Conservation (phyloP, 2,113 vertebrate species). For the Pomatostomus ruficeps region DNA sequence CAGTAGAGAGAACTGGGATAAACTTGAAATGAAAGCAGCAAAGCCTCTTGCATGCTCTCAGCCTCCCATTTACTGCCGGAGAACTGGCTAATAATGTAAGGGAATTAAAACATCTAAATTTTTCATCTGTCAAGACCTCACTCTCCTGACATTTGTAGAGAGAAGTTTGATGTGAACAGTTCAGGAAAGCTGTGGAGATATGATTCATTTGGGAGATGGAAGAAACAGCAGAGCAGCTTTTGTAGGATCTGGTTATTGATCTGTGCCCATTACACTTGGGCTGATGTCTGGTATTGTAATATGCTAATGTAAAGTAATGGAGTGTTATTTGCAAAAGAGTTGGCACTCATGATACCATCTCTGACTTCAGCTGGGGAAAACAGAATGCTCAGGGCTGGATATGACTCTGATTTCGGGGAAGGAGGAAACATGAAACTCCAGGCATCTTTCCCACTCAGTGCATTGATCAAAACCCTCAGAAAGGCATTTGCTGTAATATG, state of each 20-base stretch:
- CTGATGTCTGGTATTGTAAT: not conserved
- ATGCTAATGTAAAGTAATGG: not conserved
- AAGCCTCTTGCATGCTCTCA: not conserved
- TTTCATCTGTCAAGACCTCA: not conserved
- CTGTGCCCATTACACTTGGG: not conserved
- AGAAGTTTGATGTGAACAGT: not conserved
- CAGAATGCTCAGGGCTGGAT: not conserved
- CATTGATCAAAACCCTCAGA: not conserved
- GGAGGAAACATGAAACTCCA: not conserved
- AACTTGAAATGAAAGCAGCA: not conserved
- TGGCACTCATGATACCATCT: not conserved
- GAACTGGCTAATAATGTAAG: not conserved
- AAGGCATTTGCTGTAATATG: not conserved
- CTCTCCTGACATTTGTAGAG: not conserved
- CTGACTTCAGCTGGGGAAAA: not conserved
- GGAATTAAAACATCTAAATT: not conserved
- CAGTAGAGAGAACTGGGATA: not conserved
- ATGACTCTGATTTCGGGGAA: not conserved
- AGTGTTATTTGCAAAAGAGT: not conserved
- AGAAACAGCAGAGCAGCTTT: not conserved
- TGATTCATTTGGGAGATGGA: not conserved
- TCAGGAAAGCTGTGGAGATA: not conserved
- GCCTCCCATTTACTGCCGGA: not conserved
- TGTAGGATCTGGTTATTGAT: slow-evolving; percentile 10
- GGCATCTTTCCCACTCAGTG: not conserved